Conservation (phyloP, 2,113 vertebrate genomes). For the Malurus elegans region DNA sequence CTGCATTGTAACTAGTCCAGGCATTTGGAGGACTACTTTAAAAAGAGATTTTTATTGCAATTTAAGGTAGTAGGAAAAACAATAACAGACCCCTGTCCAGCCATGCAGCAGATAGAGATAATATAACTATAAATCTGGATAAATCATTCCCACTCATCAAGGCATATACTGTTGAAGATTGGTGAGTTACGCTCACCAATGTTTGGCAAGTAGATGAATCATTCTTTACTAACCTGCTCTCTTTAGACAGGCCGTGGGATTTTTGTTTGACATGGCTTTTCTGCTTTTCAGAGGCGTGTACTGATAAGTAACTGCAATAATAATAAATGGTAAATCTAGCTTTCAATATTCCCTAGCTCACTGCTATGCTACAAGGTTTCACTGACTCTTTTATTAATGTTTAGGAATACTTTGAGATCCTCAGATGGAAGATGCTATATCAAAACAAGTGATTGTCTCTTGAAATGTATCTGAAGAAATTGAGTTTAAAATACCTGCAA, state of each 20-base stretch:
- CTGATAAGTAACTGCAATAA: neutral
- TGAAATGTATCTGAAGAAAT: neutral
- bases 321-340: neutral
- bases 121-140: neutral
- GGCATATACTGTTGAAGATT: neutral
- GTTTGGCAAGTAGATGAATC: neutral
- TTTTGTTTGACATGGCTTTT: neutral
- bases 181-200: neutral
- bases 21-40: neutral
- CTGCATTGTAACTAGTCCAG: neutral
- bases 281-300: neutral
- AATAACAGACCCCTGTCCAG: neutral
- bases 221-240: neutral
- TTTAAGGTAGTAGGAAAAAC: conserved; percentile 12
- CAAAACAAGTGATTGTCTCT: neutral
- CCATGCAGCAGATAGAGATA: neutral
- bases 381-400: neutral
- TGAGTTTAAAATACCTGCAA: neutral
- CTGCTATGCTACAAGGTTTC: neutral
- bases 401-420: neutral
- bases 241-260: neutral
- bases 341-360: neutral
- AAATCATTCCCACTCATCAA: conserved; percentile 22
- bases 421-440: neutral
- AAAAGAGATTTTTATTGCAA: neutral